A percentile compares a stretch with the other conserved stretches of the same genome.
Conservation (phyloP, 53 echinoderm and acorn worm genomes). For the Apostichopus leukothele region DNA sequence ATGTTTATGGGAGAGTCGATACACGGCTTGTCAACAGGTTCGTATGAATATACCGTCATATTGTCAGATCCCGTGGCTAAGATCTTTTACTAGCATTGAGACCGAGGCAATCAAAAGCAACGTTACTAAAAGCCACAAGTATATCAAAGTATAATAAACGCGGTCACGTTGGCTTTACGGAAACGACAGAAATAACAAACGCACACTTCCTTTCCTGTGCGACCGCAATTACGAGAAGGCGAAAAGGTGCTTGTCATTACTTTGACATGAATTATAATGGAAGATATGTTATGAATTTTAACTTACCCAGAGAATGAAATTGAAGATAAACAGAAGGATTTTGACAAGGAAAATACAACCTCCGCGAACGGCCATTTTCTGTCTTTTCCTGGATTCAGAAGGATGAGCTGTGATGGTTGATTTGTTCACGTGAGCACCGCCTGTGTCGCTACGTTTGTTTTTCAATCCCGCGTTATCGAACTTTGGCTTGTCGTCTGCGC, state of each 20-base stretch:
- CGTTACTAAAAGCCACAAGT: background rate
- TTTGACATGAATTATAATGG: too few species aligned
- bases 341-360: conserved; percentile 59
- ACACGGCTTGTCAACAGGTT: background rate
- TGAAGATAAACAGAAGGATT: conserved; percentile 65
- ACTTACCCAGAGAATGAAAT: conserved; percentile 67
- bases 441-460: conserved; percentile 19
- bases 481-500: conserved; percentile 21
- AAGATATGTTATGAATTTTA: background rate
- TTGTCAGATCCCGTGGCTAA: background rate
- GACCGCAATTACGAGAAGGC: background rate
- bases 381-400: conserved; percentile 16
- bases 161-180: conserved; percentile 6
- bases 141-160: conserved; percentile 7
- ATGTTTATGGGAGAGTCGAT: background rate
- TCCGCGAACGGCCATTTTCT: conserved; percentile 46
- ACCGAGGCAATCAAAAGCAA: background rate
- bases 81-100: background rate
- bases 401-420: background rate
- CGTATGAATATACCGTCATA: background rate
- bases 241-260: too few species aligned
- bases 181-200: conserved; percentile 26
- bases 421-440: conserved; percentile 29
- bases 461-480: conserved; percentile 21
- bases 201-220: background rate